Evolutionary conservation across 2,888 invertebrate species (phyloP).

Genomic region (Panopea generosa): DNA sequence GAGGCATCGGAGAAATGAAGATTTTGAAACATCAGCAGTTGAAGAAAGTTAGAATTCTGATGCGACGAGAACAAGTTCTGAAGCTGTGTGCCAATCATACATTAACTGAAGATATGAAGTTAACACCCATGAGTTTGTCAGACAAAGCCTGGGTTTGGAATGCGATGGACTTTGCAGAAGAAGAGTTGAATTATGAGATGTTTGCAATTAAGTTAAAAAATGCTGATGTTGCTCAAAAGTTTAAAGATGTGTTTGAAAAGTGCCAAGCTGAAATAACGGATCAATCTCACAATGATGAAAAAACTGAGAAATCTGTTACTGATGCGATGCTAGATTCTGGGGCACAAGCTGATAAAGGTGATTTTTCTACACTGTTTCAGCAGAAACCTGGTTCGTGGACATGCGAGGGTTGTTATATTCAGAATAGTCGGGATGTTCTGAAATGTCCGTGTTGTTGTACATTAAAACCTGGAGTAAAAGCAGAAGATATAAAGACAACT

Average conservation of each 20-base stretch:
- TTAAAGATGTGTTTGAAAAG: conserved; percentile 90
- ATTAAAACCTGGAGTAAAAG: conserved; percentile 77
- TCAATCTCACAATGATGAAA: neutral
- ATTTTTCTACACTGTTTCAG: conserved; percentile 86
- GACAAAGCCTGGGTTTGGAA: conserved; percentile 92
- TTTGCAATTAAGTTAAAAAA: conserved; percentile 94
- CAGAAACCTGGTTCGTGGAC: conserved; percentile 88
- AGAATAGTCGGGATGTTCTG: conserved; percentile 80
- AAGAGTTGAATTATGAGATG: conserved; percentile 89
- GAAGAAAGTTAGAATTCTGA: conserved; percentile 90
- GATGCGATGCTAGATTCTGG: conserved; percentile 78
- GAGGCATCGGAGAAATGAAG: conserved; percentile 86
- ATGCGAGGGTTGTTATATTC: conserved; percentile 89
- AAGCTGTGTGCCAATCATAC: conserved; percentile 97
- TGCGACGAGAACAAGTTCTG: conserved; percentile 95
- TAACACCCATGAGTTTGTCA: conserved; percentile 90
- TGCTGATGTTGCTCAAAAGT: conserved; percentile 90
- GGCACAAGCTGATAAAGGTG: conserved; percentile 76
- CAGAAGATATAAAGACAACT: conserved; percentile 63
- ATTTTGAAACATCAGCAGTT: conserved; percentile 89
- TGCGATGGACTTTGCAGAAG: conserved; percentile 94
- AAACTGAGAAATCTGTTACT: neutral
- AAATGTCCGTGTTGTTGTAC: too few relatives aligned
- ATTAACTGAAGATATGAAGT: conserved; percentile 90
- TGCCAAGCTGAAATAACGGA: conserved; percentile 85